phyloP scores from a whole-genome alignment of 2,113 vertebrate genomes.

The Salvelinus alpinus region DNA sequence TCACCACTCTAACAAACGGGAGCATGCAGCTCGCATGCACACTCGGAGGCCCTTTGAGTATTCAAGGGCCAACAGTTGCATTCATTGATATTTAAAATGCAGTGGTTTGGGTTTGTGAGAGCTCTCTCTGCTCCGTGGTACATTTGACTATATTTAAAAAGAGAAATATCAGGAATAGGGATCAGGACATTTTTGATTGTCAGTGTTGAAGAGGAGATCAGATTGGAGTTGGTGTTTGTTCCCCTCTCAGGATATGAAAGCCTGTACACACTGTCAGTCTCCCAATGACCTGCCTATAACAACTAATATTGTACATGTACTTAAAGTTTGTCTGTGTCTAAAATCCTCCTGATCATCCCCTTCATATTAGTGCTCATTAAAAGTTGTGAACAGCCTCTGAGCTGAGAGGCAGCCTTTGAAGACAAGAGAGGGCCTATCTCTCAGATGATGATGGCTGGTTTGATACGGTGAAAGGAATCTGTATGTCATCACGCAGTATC shows the following conservation, averaged over 20 bases:
- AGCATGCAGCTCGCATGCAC: conserved; percentile 70
- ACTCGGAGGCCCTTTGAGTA: conserved; percentile 73
- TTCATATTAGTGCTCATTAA: conserved; percentile 69
- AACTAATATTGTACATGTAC: conserved; percentile 51
- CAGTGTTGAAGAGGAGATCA: conserved; percentile 52
- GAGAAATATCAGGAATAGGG: conserved; percentile 53
- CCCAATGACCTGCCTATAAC: conserved; percentile 60
- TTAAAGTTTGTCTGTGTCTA: conserved; percentile 63
- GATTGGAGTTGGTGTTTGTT: conserved; percentile 47
- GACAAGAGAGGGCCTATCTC: conserved; percentile 45
- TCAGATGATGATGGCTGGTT: conserved; percentile 62
- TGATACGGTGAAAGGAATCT: conserved; percentile 67
- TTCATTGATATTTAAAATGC: conserved; percentile 77
- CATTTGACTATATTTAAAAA: conserved; percentile 63
- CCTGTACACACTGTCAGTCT: conserved; percentile 46
- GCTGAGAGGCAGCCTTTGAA: conserved; percentile 69
- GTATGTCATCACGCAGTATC: conserved; percentile 57
- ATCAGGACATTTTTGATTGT: conserved; percentile 62
- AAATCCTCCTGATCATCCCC: conserved; percentile 68
- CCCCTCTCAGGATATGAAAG: conserved; percentile 57
- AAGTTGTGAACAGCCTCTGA: conserved; percentile 67
- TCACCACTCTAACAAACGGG: conserved; percentile 63
- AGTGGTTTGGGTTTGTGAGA: conserved; percentile 51
- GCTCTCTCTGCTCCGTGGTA: conserved; percentile 51
- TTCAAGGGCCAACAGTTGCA: conserved; percentile 74